These are phyloP conservation scores for Aporrectodea caliginosa DNA, from an alignment of 1,140 invertebrate species.

Conservation along the genomic window DNA sequence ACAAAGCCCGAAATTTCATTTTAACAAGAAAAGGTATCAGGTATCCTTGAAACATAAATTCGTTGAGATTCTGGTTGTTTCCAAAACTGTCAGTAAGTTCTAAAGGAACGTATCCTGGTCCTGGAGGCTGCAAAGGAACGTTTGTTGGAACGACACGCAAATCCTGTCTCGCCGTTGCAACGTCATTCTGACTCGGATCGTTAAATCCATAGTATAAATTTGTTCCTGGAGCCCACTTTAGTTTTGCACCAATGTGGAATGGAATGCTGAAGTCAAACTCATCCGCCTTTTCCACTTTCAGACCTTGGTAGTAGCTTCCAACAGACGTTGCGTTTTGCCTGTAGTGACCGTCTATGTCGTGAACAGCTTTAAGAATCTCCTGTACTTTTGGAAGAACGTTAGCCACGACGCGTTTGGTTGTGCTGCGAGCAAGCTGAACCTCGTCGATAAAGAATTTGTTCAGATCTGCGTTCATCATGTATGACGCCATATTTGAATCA, in stretches of 20 bases:
- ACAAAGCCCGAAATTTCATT: neutral
- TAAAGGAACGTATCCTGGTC: neutral
- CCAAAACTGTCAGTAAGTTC: neutral
- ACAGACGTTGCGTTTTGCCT: neutral
- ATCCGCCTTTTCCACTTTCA: conserved; percentile 16
- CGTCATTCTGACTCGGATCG: conserved; percentile 9
- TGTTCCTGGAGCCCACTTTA: neutral
- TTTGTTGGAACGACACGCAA: neutral
- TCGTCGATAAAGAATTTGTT: neutral
- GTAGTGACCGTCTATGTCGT: neutral
- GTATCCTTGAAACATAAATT: neutral
- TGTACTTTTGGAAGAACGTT: neutral
- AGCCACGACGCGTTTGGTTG: neutral
- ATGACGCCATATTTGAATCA: neutral
- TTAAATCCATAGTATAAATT: neutral
- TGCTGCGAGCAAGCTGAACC: neutral
- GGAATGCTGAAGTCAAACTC: conserved; percentile 11
- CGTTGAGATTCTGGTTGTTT: neutral
- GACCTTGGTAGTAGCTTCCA: conserved; percentile 9
- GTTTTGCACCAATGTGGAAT: neutral
- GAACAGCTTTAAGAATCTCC: neutral
- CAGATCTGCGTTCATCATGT: neutral
- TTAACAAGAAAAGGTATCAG: neutral
- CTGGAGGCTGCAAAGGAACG: neutral
- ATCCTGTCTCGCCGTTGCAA: neutral